Evolutionary conservation across 2,113 vertebrate species (phyloP).

Genomic region (Trochalopteron elliotii): DNA sequence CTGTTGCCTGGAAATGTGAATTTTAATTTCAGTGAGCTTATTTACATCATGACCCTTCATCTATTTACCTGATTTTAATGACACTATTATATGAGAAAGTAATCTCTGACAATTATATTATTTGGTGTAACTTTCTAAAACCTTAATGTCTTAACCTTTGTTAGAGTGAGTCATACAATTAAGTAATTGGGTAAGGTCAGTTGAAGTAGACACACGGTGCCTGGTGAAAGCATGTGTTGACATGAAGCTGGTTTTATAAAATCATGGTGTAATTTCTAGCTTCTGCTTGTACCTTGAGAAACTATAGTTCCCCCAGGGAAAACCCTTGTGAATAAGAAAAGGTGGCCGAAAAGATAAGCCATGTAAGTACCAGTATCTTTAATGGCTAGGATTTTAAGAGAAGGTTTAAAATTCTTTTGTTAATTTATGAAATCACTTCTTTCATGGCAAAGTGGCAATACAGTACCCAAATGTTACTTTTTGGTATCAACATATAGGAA

Average conservation of each 20-base stretch:
- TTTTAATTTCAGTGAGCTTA: background rate
- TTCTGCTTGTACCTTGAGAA: background rate
- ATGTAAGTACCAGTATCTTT: background rate
- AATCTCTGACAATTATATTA: background rate
- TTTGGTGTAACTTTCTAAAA: background rate
- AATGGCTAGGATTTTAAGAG: background rate
- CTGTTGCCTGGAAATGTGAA: background rate
- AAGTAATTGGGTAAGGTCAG: background rate
- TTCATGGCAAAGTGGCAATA: background rate
- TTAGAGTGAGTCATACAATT: background rate
- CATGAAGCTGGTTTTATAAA: background rate
- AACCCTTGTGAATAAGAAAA: background rate
- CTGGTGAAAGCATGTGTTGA: background rate
- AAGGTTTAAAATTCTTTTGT: background rate
- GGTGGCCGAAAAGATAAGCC: background rate
- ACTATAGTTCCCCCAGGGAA: background rate
- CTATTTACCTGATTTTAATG: constrained; percentile 4
- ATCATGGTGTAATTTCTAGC: background rate
- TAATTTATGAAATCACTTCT: background rate
- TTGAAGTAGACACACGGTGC: background rate
- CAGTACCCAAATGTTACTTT: background rate
- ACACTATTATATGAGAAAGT: background rate
- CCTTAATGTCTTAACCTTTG: background rate
- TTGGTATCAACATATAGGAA: background rate
- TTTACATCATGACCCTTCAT: background rate